Evolutionary conservation across 2,888 invertebrate species (phyloP), one percentile per base, ranked within the genome.

Genomic region (Caenorhabditis zanzibari): DNA sequence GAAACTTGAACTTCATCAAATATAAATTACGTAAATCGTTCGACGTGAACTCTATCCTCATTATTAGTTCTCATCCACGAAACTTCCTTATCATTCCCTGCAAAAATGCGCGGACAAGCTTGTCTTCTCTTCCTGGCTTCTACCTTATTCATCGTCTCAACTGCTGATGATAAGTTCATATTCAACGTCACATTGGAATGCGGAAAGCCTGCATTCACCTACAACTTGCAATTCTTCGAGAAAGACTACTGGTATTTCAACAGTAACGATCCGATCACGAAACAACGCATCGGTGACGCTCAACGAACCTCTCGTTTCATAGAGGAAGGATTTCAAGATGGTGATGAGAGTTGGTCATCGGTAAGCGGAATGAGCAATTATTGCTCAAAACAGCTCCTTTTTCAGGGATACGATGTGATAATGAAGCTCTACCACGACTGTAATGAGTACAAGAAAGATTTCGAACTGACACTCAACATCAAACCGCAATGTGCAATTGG

Each of bases 181-280:
- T 75, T 75, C 66, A 54, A 75, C 35, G 35, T 75, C 28, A 24
- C 44, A 0, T 58, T 75, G 58, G 47, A 19, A 1, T 75, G 75
- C 14, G 58, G 47, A n/a, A 56, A 66, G 22, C 54, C 38, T 3
- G 19, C 32, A 16, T 76, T 58, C 68, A 26, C 24, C 58, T 76
- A 68, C 61, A 76, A 76, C 19, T 16, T 76, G 10, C 76, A 68
- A 58, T 68, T 76, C 52, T 16, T 68, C 59, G 76, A 76, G 14
- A 0, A 19, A n/a, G 76, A 76, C 32, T 52, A 22, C 14, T 32
- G 32, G 12, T 32, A 0, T 24, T 16, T 24, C 5, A 59, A 26
- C n/a, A 1, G 9, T 4, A 16, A 68, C 52, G 59, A 68, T 22
- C 9, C 1, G 26, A 47, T 76, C 19, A 76, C 76, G 1, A n/a